Percentiles rank a stretch among this genome's conserved stretches.
Evolutionary conservation across 2,888 invertebrate species (phyloP).

Genomic region (Cerceris rybyensis): DNA sequence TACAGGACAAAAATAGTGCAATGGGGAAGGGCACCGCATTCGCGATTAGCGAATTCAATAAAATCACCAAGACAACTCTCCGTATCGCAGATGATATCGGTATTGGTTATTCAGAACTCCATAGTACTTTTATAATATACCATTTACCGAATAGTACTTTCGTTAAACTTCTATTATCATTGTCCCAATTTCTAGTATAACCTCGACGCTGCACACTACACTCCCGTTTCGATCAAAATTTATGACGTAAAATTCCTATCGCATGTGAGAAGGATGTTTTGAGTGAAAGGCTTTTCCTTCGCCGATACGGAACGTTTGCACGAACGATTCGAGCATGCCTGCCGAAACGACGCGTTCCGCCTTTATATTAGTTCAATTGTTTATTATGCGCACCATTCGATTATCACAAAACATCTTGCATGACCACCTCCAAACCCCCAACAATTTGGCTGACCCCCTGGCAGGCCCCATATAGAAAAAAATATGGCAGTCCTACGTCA

Average conservation of each 20-base stretch:
- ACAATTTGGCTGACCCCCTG: slow-evolving; percentile 77
- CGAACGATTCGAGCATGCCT: slow-evolving; percentile 62
- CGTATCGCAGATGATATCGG: slow-evolving; percentile 33
- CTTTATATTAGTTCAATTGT: slow-evolving; percentile 64
- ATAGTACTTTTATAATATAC: slow-evolving; percentile 35
- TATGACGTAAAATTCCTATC: slow-evolving; percentile 63
- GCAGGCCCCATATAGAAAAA: slow-evolving; percentile 73
- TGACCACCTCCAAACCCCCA: slow-evolving; percentile 74
- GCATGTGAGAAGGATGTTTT: slow-evolving; percentile 64
- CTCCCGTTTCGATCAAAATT: slow-evolving; percentile 55
- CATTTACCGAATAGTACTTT: slow-evolving; percentile 20
- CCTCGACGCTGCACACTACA: slow-evolving; percentile 59
- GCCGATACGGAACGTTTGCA: slow-evolving; percentile 45
- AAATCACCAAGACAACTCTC: slow-evolving; percentile 49
- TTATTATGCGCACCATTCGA: slow-evolving; percentile 75
- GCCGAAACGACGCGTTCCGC: slow-evolving; percentile 50
- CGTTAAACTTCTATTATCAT: slow-evolving; percentile 23
- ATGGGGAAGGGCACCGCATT: slow-evolving; percentile 66
- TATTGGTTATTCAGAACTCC: slow-evolving; percentile 34
- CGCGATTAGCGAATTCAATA: slow-evolving; percentile 53
- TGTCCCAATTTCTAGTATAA: slow-evolving; percentile 61
- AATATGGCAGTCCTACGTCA: slow-evolving; percentile 76
- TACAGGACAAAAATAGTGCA: slow-evolving; percentile 74
- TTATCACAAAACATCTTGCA: slow-evolving; percentile 75
- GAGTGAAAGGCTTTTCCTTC: slow-evolving; percentile 55